These are phyloP conservation scores for Rhabditophanes sp. DNA, from an alignment of 2,888 invertebrate genomes.

Conservation along the genomic window DNA sequence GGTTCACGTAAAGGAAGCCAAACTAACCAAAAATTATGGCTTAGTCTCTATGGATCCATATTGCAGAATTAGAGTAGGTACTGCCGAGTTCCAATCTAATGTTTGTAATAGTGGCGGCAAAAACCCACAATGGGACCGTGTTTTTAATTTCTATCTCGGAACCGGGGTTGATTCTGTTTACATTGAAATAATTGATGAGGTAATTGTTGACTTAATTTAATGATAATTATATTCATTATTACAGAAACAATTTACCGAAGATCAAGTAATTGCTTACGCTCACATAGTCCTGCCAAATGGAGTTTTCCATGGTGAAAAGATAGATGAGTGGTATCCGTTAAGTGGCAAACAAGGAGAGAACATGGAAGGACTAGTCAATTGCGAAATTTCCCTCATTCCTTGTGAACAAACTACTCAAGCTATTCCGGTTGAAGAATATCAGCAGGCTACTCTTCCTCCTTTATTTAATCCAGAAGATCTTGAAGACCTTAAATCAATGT, in stretches of 20 bases:
- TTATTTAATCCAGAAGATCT: too few relatives aligned
- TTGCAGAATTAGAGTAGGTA: constrained; percentile 74
- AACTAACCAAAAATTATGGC: constrained; percentile 40
- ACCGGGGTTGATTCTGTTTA: constrained; percentile 72
- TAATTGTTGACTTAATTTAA: too few relatives aligned
- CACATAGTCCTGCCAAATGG: constrained; percentile 64
- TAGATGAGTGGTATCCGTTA: constrained; percentile 83
- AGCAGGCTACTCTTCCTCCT: too few relatives aligned
- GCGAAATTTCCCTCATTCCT: too few relatives aligned
- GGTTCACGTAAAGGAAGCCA: constrained; percentile 27
- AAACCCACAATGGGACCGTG: constrained; percentile 86
- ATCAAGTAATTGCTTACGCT: constrained; percentile 84
- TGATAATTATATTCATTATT: constrained; percentile 8
- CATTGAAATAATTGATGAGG: constrained; percentile 84
- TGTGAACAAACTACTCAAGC: too few relatives aligned
- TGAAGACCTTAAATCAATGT: too few relatives aligned
- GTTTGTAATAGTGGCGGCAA: constrained; percentile 85
- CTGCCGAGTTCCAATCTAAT: constrained; percentile 83
- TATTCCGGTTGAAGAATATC: too few relatives aligned
- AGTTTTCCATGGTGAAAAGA: constrained; percentile 67
- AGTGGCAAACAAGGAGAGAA: constrained; percentile 66
- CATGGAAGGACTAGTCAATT: too few relatives aligned
- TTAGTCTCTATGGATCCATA: constrained; percentile 60
- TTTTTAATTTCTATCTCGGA: constrained; percentile 74
- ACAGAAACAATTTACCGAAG: constrained; percentile 75